Base-by-base conservation (phyloP, 2,888 invertebrate genomes). In the Chloroclysta siterata region DNA sequence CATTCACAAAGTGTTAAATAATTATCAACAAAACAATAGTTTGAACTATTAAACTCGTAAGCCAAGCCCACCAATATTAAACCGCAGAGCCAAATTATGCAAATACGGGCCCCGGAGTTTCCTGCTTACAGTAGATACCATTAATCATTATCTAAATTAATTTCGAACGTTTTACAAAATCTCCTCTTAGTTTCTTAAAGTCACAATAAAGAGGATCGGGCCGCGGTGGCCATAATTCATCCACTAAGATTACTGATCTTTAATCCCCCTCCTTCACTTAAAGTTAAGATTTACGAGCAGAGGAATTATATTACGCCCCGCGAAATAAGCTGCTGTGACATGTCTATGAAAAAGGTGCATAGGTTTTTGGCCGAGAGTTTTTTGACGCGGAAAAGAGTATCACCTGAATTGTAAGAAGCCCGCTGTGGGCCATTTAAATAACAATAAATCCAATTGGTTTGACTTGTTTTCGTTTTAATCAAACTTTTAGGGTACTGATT, bases 191-290 rank as follows among this genome's bases (percentile, higher is more conserved):
- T 93, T 93, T 92, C 93, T 93, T 92, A 91, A 90, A 92, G 91
- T 92, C 92, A 92, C 92, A 92, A 92, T 92, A 92, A 91, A 90
- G 91, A 88, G 91, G 90, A 87, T 87, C 86, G 85, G 80, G 83
- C 83, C 77, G 79, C 78, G 79, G 74, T 69, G 93, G 92, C 94
- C 94, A 95, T 95, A 95, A 95, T 93, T 95, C 95, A 95, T 95
- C 94, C 90, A 93, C 94, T 94, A 94, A 95, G 95, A 95, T 95
- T 95, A 95, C 95, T 95, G 95, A 95, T 95, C 95, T 95, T 95
- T 95, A 95, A 95, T 95, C 95, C 95, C 94, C 94, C 94, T 93
- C 94, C 88, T 93, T 93, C 94, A 94, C 94, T 94, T 94, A 95
- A 95, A 95, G 94, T 95, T 95, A 94, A 95, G 95, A 95, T 95